Evolutionary conservation across 1,140 invertebrate species (phyloP).

Genomic region (Drosophila nigrodunni): DNA sequence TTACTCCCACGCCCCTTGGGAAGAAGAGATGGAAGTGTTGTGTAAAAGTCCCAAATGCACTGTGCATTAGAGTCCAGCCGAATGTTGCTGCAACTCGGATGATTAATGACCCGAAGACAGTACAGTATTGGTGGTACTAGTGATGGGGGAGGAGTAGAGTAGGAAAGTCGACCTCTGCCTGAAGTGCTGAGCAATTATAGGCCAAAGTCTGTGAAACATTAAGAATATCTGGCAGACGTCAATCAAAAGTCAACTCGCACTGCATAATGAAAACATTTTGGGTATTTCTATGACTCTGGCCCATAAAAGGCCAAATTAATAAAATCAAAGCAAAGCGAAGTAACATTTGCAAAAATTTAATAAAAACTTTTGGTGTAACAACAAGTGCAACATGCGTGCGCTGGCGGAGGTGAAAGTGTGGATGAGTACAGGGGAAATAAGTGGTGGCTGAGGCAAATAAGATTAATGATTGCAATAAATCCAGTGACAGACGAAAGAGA

Average conservation of each 20-base stretch:
- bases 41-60: conserved; percentile 35
- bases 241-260: conserved; percentile 61
- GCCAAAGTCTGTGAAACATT: conserved; percentile 65
- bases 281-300: conserved; percentile 35
- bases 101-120: conserved; percentile 66
- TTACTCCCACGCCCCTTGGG: background rate
- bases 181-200: conserved; percentile 78
- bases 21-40: background rate
- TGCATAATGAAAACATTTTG: conserved; percentile 60
- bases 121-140: conserved; percentile 13
- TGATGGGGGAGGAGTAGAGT: background rate
- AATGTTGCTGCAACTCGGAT: conserved; percentile 54
- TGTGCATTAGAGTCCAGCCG: conserved; percentile 56
- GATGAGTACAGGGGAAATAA: background rate
- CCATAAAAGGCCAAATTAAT: conserved; percentile 74
- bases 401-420: background rate
- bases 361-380: conserved; percentile 60
- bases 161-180: conserved; percentile 8
- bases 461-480: conserved; percentile 85
- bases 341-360: conserved; percentile 66
- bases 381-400: conserved; percentile 39
- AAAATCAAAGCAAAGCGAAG: conserved; percentile 72
- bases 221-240: conserved; percentile 72
- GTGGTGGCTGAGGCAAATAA: conserved; percentile 59
- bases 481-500: conserved; percentile 73